These are phyloP conservation scores for Spheniscus humboldti DNA, from an alignment of 2,797 vertebrate genomes.

Conservation along the genomic window DNA sequence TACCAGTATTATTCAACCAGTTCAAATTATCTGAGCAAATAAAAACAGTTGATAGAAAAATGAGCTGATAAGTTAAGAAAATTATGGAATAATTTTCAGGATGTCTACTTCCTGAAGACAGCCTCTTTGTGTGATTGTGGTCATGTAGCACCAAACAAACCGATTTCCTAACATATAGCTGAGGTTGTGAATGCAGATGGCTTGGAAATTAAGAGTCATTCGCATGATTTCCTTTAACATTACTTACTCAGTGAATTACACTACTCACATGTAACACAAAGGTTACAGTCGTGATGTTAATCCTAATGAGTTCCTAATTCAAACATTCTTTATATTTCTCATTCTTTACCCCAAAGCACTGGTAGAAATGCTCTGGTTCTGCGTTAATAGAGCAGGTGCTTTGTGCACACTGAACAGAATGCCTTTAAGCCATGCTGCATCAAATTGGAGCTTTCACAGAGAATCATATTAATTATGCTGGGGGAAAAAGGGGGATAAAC, in stretches of 20 bases:
- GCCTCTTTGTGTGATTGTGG: neutral
- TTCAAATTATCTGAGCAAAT: neutral
- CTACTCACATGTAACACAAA: neutral
- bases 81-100: neutral
- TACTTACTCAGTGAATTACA: neutral
- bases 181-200: neutral
- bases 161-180: neutral
- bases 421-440: neutral
- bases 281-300: neutral
- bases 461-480: neutral
- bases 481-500: neutral
- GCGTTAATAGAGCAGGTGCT: neutral
- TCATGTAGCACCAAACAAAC: neutral
- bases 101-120: neutral
- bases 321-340: neutral
- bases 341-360: neutral
- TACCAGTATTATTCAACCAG: neutral
- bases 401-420: neutral
- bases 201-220: neutral
- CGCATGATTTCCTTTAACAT: neutral
- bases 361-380: neutral
- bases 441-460: neutral
- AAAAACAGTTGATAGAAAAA: neutral
- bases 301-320: neutral
- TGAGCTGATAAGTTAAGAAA: neutral